phyloP scores from a whole-genome alignment of 2,888 invertebrate genomes.

The Tenthredo scrophulariae region DNA sequence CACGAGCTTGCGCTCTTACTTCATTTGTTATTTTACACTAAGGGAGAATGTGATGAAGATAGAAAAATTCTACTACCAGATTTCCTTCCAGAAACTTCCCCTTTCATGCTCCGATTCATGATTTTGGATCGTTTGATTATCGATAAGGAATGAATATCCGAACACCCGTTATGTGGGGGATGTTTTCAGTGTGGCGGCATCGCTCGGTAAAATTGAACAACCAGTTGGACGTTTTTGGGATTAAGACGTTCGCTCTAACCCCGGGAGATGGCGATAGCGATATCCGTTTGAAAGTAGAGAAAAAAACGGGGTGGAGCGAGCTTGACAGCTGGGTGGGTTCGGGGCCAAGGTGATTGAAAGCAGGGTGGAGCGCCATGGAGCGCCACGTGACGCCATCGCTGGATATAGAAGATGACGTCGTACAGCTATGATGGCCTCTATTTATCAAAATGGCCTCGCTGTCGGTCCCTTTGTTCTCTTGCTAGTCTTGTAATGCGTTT shows the following conservation, averaged over 20 bases:
- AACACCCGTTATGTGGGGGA: slow-evolving; percentile 63
- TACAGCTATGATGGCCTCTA: slow-evolving; percentile 82
- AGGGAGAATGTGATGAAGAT: not conserved
- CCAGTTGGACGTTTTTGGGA: slow-evolving; percentile 68
- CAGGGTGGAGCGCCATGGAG: slow-evolving; percentile 83
- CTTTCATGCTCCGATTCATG: not conserved
- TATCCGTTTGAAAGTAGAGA: slow-evolving; percentile 64
- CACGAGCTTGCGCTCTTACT: not conserved
- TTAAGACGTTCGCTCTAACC: slow-evolving; percentile 68
- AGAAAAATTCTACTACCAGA: not conserved
- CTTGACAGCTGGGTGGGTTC: slow-evolving; percentile 79
- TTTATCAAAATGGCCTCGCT: slow-evolving; percentile 81
- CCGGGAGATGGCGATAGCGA: slow-evolving; percentile 76
- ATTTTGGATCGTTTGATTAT: not conserved
- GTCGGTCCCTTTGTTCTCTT: slow-evolving; percentile 68
- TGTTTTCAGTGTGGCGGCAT: slow-evolving; percentile 72
- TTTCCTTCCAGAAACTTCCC: not conserved
- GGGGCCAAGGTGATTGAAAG: slow-evolving; percentile 81
- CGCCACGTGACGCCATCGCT: slow-evolving; percentile 78
- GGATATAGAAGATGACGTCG: slow-evolving; percentile 77
- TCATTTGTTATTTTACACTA: not conserved
- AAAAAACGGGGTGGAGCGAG: slow-evolving; percentile 78
- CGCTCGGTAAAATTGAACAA: slow-evolving; percentile 72
- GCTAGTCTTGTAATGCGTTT: slow-evolving; percentile 48
- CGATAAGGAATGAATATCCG: not conserved